A percentile compares a stretch with the other conserved stretches of the same genome.
These are phyloP conservation scores for Darevskia nairensis DNA, from an alignment of 2,797 vertebrate species.

Conservation along the genomic window DNA sequence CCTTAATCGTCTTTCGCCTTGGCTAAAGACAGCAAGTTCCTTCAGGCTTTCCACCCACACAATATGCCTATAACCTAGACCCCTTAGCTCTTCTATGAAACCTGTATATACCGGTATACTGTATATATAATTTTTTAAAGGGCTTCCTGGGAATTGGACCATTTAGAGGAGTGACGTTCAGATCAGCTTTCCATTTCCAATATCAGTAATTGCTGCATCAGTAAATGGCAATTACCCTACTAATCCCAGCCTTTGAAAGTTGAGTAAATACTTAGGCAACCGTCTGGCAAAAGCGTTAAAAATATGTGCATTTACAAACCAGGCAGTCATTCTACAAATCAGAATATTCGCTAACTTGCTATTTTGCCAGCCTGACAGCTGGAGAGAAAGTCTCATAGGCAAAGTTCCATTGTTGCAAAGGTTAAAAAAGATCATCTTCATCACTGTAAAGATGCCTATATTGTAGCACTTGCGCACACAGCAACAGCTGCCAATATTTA, in stretches of 20 bases:
- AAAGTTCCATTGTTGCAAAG: not conserved
- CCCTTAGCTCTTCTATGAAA: not conserved
- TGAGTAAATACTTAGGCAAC: not conserved
- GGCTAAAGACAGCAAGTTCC: not conserved
- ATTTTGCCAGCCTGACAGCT: not conserved
- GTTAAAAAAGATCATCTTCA: not conserved
- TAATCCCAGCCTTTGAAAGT: not conserved
- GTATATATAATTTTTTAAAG: too few relatives aligned
- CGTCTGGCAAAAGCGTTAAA: not conserved
- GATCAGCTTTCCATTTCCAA: not conserved
- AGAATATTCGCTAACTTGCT: not conserved
- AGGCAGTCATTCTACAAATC: not conserved
- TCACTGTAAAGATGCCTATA: not conserved
- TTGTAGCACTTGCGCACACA: not conserved
- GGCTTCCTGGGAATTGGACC: not conserved
- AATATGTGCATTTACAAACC: not conserved
- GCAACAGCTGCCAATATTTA: conserved; percentile 1
- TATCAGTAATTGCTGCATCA: not conserved
- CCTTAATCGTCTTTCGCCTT: not conserved
- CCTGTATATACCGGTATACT: not conserved
- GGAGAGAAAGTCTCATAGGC: not conserved
- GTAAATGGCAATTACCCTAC: not conserved
- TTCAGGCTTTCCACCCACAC: not conserved
- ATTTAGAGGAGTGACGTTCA: not conserved
- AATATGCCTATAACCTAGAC: not conserved